These are phyloP conservation scores for Brachionus paranguensis DNA, from an alignment of 1,140 invertebrate species.

Conservation along the genomic window DNA sequence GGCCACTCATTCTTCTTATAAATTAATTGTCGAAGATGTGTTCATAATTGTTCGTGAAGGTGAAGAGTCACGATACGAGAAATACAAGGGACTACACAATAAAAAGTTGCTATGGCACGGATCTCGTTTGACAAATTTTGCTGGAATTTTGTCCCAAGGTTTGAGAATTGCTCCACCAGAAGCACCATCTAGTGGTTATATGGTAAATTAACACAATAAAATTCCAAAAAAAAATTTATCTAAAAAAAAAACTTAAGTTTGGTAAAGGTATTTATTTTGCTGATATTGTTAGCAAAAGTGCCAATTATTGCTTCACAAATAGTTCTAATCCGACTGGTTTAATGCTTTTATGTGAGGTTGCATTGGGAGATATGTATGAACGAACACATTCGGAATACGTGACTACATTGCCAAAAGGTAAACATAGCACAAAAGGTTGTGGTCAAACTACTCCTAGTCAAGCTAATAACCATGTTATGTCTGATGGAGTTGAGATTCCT, in stretches of 20 bases:
- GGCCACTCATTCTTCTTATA: conserved; percentile 70
- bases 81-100: conserved; percentile 75
- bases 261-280: conserved; percentile 85
- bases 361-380: conserved; percentile 82
- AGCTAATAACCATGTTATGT: background rate
- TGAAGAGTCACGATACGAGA: conserved; percentile 73
- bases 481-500: conserved; percentile 68
- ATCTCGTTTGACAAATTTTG: conserved; percentile 85
- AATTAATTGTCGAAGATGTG: conserved; percentile 68
- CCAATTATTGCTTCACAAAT: conserved; percentile 86
- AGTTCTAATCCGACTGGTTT: conserved; percentile 68
- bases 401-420: conserved; percentile 68
- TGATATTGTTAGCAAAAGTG: conserved; percentile 97
- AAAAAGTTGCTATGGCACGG: conserved; percentile 90
- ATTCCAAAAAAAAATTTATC: background rate
- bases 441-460: background rate
- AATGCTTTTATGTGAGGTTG: conserved; percentile 87
- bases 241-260: conserved; percentile 94
- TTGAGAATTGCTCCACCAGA: conserved; percentile 90
- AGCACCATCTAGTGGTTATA: conserved; percentile 64
- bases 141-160: conserved; percentile 91
- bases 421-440: conserved; percentile 71
- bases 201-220: background rate
- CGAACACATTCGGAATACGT: conserved; percentile 66
- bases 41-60: conserved; percentile 65